These are phyloP conservation scores for Muscicapa adusta DNA, from an alignment of 2,113 vertebrate species.

Conservation along the genomic window DNA sequence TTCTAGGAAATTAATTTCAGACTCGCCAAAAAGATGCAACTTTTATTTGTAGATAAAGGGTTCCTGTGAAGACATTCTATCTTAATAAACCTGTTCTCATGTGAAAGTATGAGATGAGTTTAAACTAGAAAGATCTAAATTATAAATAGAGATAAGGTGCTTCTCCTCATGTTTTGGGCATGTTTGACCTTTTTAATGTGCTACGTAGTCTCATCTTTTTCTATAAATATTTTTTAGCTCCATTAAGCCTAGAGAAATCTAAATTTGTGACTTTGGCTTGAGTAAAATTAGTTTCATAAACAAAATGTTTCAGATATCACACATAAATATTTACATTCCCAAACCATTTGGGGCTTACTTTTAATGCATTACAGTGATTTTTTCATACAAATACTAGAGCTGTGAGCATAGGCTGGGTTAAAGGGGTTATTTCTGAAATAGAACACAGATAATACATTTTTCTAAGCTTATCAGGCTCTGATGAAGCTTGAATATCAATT, in stretches of 20 bases:
- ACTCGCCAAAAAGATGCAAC: neutral
- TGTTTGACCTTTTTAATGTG: neutral
- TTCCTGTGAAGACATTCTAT: neutral
- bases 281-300: neutral
- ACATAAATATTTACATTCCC: neutral
- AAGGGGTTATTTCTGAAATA: neutral
- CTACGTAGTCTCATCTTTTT: neutral
- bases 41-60: neutral
- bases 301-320: neutral
- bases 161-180: neutral
- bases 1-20: neutral
- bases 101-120: neutral
- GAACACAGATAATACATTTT: neutral
- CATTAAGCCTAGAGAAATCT: neutral
- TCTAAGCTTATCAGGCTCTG: neutral
- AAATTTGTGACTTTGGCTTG: neutral
- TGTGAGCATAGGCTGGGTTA: neutral
- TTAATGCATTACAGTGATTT: neutral
- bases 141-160: neutral
- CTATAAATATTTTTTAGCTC: neutral
- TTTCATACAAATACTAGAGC: neutral
- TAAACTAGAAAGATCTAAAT: neutral
- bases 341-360: neutral
- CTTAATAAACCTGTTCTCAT: neutral
- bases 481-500: neutral